Percentiles rank a stretch among this genome's conserved stretches.
Evolutionary conservation across 2,113 vertebrate species (phyloP).

Genomic region (Romanogobio albipinnatus): DNA sequence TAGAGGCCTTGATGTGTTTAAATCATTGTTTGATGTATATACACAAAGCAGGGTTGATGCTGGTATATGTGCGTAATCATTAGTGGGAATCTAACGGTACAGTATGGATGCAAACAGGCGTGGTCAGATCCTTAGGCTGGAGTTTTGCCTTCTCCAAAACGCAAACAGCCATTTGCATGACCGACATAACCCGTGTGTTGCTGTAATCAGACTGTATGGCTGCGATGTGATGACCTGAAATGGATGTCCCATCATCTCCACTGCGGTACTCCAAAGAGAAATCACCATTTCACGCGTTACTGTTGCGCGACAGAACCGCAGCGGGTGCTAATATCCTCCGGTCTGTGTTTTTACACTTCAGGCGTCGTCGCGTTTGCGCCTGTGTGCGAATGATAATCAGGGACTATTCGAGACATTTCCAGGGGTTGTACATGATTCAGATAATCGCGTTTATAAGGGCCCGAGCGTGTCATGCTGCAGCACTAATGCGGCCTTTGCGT

Average conservation of each 20-base stretch:
- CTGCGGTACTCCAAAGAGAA: conserved; percentile 22
- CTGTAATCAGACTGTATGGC: background rate
- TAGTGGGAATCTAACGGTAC: conserved; percentile 59
- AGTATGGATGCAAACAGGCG: conserved; percentile 74
- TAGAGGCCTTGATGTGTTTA: background rate
- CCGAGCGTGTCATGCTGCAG: conserved; percentile 53
- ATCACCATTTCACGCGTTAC: background rate
- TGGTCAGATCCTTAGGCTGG: conserved; percentile 70
- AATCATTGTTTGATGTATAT: background rate
- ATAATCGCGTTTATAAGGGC: background rate
- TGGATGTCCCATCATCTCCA: conserved; percentile 29
- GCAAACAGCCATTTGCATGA: background rate
- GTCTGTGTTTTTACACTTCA: background rate
- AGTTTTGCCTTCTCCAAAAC: conserved; percentile 25
- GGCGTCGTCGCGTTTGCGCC: background rate
- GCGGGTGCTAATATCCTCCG: background rate
- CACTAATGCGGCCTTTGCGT: conserved; percentile 58
- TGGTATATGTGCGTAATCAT: background rate
- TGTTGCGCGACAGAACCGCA: conserved; percentile 8
- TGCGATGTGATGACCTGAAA: conserved; percentile 1
- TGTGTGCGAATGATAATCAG: background rate
- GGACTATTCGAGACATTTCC: background rate
- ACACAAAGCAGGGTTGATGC: background rate
- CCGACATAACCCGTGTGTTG: background rate
- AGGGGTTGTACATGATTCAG: background rate